Base-by-base conservation (phyloP, 2,888 invertebrate species). In the Zaprionus obscuricornis region DNA sequence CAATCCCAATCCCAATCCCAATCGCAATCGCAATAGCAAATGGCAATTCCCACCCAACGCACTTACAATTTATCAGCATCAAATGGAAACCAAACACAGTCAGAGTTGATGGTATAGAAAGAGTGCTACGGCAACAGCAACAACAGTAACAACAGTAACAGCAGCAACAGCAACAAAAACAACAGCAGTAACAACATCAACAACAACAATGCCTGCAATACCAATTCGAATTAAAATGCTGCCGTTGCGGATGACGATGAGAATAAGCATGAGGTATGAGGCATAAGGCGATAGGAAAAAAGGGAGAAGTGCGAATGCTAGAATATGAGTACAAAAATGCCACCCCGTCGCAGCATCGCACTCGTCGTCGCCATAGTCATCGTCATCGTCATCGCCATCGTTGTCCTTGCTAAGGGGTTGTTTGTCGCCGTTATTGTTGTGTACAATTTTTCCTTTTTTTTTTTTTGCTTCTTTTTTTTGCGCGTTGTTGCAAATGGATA, bases 31-130 rank as follows among this genome's bases (percentile, higher is more conserved):
- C 31, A 66, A 49, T n/a, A n/a, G n/a, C n/a, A n/a, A n/a, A n/a
- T n/a, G n/a, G n/a, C n/a, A n/a, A n/a, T n/a, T 50, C 42, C 56
- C 69, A 60, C 70, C 70, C 65, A 66, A 65, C 75, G 79, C 76
- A 74, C 79, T 81, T 73, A 81, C 81, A 84, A 83, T 81, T 81
- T 81, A 81, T 81, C 81, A 84, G 81, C 84, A 81, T 81, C 81
- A 81, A 81, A 84, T 81, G 81, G 81, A 81, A 81, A 81, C 81
- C 79, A 77, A 81, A 81, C 73, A 67, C 51, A 70, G 56, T 49
- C 36, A 54, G 51, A 11, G 55, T 31, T n/a, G 33, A 47, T 26
- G 29, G 34, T 37, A 33, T 22, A 43, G 66, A 40, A 54, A 57
- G 70, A 54, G 34, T 58, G 73, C 52, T 10, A 66, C 64, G 40